Evolutionary conservation across 1,140 invertebrate genomes (phyloP).

Genomic region (Bombyx mori): DNA sequence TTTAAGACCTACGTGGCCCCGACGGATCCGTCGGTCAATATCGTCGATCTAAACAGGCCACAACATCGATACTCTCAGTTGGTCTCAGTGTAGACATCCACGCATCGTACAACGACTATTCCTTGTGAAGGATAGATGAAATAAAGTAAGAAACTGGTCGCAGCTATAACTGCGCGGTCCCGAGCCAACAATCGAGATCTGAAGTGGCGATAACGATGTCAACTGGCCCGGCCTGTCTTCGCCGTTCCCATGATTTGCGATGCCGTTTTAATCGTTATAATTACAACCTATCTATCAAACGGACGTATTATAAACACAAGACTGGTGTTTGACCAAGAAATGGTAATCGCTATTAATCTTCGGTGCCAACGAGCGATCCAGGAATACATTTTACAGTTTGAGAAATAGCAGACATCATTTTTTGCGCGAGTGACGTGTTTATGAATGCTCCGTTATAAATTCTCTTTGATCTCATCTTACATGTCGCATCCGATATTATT

Average conservation of each 20-base stretch:
- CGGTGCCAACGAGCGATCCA: slow-evolving; percentile 17
- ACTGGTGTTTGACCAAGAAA: slow-evolving; percentile 24
- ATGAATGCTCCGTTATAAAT: slow-evolving; percentile 50
- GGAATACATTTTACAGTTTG: slow-evolving; percentile 29
- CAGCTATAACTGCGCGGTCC: slow-evolving; percentile 31
- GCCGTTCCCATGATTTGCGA: slow-evolving; percentile 61
- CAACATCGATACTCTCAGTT: slow-evolving; percentile 48
- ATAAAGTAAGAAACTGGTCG: slow-evolving; percentile 52
- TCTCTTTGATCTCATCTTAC: slow-evolving; percentile 54
- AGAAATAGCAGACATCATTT: slow-evolving; percentile 61
- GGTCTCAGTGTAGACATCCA: slow-evolving; percentile 33
- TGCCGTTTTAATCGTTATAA: slow-evolving; percentile 60
- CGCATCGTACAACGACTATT: slow-evolving; percentile 48
- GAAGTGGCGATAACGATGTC: slow-evolving; percentile 49
- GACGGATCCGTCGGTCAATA: slow-evolving; percentile 19
- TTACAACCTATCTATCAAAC: slow-evolving; percentile 60
- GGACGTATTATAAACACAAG: slow-evolving; percentile 49
- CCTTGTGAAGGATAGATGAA: slow-evolving; percentile 44
- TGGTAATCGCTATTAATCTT: background rate
- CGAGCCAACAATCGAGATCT: slow-evolving; percentile 57
- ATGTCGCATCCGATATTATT: slow-evolving; percentile 33
- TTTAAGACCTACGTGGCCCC: too few relatives aligned
- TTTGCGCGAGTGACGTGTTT: slow-evolving; percentile 53
- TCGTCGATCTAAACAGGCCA: slow-evolving; percentile 56
- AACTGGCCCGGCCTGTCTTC: slow-evolving; percentile 49